Percentiles rank a stretch among this genome's conserved stretches.
Evolutionary conservation across 2,888 invertebrate species (phyloP).

Genomic region (Drosophila suboccidentalis): DNA sequence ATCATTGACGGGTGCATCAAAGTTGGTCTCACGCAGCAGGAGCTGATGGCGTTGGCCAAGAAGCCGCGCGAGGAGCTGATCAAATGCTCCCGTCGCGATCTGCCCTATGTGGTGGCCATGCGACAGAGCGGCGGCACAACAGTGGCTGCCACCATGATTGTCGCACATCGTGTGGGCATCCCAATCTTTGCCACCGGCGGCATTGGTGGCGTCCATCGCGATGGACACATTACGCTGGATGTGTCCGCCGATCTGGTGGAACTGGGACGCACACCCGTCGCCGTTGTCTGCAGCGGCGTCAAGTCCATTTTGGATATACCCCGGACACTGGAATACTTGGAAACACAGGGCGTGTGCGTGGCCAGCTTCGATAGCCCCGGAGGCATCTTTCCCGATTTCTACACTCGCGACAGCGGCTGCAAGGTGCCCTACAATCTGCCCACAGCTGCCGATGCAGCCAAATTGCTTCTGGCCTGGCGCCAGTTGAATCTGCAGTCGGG

Average conservation of each 20-base stretch:
- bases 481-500: conserved; percentile 89
- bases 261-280: conserved; percentile 93
- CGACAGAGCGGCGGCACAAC: conserved; percentile 95
- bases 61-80: conserved; percentile 84
- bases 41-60: conserved; percentile 89
- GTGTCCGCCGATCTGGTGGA: conserved; percentile 97
- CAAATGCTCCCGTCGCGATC: conserved; percentile 95
- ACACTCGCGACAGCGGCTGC: conserved; percentile 91
- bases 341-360: conserved; percentile 97
- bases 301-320: conserved; percentile 99
- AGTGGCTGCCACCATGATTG: conserved; percentile 96
- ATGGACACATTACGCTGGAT: conserved; percentile 94
- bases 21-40: conserved; percentile 90
- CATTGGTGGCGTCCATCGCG: conserved; percentile 95
- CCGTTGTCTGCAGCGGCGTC: conserved; percentile 97
- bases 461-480: conserved; percentile 88
- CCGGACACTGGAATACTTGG: conserved; percentile 96
- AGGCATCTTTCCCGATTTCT: conserved; percentile 96
- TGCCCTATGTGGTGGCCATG: conserved; percentile 91
- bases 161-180: conserved; percentile 93
- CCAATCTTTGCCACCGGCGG: conserved; percentile 97
- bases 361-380: conserved; percentile 89
- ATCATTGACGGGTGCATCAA: conserved; percentile 93
- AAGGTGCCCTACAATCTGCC: conserved; percentile 90
- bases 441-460: conserved; percentile 90